Conservation (phyloP, 2,888 invertebrate species). For the Diplolepis rosae region DNA sequence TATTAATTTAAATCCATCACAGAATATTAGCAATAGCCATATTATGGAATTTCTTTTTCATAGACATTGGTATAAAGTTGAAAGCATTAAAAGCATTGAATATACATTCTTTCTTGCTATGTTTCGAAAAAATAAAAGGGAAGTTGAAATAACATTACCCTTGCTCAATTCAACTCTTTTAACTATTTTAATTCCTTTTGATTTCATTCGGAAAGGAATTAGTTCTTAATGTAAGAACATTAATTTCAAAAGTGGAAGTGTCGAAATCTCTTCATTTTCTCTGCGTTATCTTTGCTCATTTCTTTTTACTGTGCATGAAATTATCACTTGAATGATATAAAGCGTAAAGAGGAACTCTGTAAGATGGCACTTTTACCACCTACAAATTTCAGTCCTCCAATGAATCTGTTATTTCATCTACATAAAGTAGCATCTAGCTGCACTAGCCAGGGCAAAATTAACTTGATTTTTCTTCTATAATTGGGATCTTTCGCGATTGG, state of each 20-base stretch:
- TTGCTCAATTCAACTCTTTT: background rate
- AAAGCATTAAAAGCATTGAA: background rate
- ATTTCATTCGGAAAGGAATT: background rate
- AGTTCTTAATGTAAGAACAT: constrained; percentile 29
- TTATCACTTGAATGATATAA: background rate
- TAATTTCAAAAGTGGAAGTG: background rate
- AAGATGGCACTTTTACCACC: constrained; percentile 16
- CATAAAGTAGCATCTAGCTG: constrained; percentile 98
- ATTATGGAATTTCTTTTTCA: background rate
- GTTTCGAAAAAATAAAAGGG: background rate
- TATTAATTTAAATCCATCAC: background rate
- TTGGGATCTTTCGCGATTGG: constrained; percentile 88
- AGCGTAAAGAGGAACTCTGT: background rate
- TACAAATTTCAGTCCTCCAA: constrained; percentile 28
- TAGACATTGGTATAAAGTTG: too few species aligned
- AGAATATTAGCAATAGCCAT: background rate
- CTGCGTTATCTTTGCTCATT: background rate
- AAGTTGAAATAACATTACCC: constrained; percentile 4
- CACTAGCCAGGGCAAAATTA: constrained; percentile 87
- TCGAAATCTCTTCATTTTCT: background rate
- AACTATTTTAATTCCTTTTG: background rate
- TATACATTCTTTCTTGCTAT: background rate
- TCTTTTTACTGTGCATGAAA: background rate
- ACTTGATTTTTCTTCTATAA: constrained; percentile 93
- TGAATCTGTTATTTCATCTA: constrained; percentile 75